Evolutionary conservation across 2,888 invertebrate species (phyloP).

Genomic region (Acanthosepion pharaonis): DNA sequence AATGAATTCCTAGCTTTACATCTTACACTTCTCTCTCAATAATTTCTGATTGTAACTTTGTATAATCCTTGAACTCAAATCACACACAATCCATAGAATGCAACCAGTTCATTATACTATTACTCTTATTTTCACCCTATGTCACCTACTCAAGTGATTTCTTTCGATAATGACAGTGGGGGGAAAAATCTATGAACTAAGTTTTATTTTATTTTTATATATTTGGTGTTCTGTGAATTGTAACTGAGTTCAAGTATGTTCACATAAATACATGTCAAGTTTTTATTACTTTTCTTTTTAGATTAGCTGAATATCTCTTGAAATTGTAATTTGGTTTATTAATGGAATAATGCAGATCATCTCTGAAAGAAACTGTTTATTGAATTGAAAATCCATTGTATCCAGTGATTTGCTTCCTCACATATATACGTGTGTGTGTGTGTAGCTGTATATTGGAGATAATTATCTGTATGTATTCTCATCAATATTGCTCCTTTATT

Average conservation of each 20-base stretch:
- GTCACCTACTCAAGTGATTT: too few species aligned
- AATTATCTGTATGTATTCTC: constrained; percentile 33
- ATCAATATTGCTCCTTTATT: neutral
- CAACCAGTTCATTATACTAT: too few species aligned
- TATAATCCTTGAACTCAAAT: neutral
- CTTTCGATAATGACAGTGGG: too few species aligned
- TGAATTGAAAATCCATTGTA: too few species aligned
- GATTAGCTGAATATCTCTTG: neutral
- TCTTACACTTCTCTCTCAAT: neutral
- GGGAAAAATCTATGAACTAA: too few species aligned
- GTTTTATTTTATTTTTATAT: too few species aligned
- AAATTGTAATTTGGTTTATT: too few species aligned
- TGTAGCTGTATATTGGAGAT: constrained; percentile 18
- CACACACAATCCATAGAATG: neutral
- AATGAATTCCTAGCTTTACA: neutral
- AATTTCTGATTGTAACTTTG: neutral
- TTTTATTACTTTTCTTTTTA: neutral
- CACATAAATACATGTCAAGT: neutral
- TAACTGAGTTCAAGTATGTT: neutral
- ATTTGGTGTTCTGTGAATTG: neutral
- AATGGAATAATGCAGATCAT: too few species aligned
- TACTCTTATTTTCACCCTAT: too few species aligned
- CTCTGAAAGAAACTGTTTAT: too few species aligned
- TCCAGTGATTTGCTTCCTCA: too few species aligned
- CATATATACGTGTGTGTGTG: neutral